Base-by-base conservation (phyloP, 2,113 vertebrate species). In the Podarcis cretensis region DNA sequence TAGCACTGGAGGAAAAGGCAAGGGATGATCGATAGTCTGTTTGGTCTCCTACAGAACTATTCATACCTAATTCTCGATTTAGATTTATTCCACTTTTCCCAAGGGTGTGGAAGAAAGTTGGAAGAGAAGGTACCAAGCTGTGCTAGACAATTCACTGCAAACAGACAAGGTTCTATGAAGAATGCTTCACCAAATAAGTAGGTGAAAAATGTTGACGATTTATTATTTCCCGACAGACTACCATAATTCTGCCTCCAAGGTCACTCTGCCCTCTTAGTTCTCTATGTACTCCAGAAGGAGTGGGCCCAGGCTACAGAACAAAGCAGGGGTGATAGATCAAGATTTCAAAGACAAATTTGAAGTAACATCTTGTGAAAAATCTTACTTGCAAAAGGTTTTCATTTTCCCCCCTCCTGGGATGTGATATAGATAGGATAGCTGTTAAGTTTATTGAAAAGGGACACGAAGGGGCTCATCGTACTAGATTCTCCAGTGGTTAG, bases 211-310 rank as follows among this genome's bases (percentile, higher is more conserved):
- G 73, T 90, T 35, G 82, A 13, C 48, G 21, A 86, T 80, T 90
- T 75, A 90, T 93, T 92, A 80, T 76, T 84, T 90, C 86, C 85
- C 88, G 90, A 94, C 92, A 90, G 89, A 91, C 90, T 88, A 93
- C 80, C 54, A 68, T 63, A 79, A 30, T 63, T 86, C 65, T 85
- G 82, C 86, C 20, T 92, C 83, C 80, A 68, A 90, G 96, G 96
- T 96, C 95, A 94, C 84, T 80, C 54, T 91, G 95, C 89, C 95
- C 93, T 84, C 69, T 59, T 65, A 0, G 1, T 93, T 90, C 91
- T 87, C 54, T 93, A 83, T 32, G 81, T 84, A 91, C 74, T 20
- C 87, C 83, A 84, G 23, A 0, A 86, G 30, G 18, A 27, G 14
- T 75, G 71, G 43, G 85, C 21, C 71, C 21, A 89, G 89, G 66